These are phyloP conservation scores for Amorpha juglandis DNA, from an alignment of 2,888 invertebrate species.

Conservation along the genomic window DNA sequence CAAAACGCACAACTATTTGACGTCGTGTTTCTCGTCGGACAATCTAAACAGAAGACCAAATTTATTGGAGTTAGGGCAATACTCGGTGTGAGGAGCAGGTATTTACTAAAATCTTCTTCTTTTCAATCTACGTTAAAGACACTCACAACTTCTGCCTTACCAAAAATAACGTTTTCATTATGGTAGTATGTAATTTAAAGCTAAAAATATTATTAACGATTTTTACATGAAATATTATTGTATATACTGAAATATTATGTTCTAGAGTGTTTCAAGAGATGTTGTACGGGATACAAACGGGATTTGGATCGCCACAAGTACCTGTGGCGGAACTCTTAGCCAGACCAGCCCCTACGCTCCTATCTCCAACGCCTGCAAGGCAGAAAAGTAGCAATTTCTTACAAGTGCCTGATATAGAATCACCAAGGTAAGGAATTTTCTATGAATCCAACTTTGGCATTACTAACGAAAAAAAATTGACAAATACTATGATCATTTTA, in stretches of 20 bases:
- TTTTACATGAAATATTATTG: constrained; percentile 4
- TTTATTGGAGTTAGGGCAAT: constrained; percentile 96
- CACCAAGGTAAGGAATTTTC: constrained; percentile 81
- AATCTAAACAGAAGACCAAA: constrained; percentile 95
- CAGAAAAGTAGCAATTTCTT: constrained; percentile 96
- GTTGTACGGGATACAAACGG: constrained; percentile 96
- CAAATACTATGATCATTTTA: too few species aligned
- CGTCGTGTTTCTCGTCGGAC: constrained; percentile 95
- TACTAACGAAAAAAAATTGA: too few species aligned
- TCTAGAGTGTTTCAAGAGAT: constrained; percentile 90
- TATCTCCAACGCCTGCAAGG: constrained; percentile 93
- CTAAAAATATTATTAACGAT: too few species aligned
- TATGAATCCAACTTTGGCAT: too few species aligned
- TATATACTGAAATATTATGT: constrained; percentile 12
- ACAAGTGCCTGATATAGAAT: constrained; percentile 95
- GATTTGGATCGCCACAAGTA: constrained; percentile 96
- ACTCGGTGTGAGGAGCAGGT: constrained; percentile 95
- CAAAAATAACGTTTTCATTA: too few species aligned
- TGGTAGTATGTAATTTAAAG: too few species aligned
- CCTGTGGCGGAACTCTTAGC: constrained; percentile 95
- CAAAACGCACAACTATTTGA: constrained; percentile 94
- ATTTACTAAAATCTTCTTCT: constrained; percentile 25
- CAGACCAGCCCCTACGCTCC: constrained; percentile 92
- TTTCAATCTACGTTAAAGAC: too few species aligned
- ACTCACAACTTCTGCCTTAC: too few species aligned